Conservation (phyloP, 2,797 vertebrate species). For the Acanthurus leucopareius region DNA sequence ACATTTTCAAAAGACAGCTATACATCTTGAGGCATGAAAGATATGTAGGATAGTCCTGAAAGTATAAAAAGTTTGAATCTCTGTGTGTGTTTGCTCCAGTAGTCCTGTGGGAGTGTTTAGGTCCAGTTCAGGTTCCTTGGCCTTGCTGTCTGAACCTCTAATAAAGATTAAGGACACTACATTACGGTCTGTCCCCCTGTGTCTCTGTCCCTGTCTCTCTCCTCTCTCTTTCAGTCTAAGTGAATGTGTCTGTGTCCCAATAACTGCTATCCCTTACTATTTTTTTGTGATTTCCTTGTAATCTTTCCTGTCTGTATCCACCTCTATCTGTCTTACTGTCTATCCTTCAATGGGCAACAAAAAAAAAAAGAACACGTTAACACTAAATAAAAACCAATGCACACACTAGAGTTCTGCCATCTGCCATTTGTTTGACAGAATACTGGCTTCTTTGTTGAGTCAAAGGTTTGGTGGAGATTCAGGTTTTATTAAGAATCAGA, state of each 20-base stretch:
- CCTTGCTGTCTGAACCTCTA: constrained; percentile 52
- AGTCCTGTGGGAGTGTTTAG: constrained; percentile 47
- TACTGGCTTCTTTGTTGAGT: background rate
- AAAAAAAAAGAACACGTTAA: background rate
- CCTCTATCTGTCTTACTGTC: background rate
- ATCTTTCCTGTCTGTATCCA: background rate
- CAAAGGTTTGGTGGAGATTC: background rate
- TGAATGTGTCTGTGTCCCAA: background rate
- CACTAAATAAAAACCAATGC: background rate
- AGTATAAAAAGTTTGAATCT: background rate
- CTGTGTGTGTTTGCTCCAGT: constrained; percentile 23
- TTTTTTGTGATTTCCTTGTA: background rate
- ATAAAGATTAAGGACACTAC: constrained; percentile 60
- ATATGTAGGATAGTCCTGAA: background rate
- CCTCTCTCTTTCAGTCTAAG: background rate
- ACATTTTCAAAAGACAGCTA: background rate
- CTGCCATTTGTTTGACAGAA: background rate
- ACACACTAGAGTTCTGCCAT: background rate
- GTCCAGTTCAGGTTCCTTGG: constrained; percentile 46
- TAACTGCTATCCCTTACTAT: background rate
- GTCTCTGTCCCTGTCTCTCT: background rate
- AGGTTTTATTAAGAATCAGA: background rate
- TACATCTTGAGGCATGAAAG: background rate
- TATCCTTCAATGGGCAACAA: background rate
- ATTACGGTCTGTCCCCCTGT: constrained; percentile 34